Evolutionary conservation across 2,888 invertebrate species (phyloP).

Genomic region (Stenodera caucasica): DNA sequence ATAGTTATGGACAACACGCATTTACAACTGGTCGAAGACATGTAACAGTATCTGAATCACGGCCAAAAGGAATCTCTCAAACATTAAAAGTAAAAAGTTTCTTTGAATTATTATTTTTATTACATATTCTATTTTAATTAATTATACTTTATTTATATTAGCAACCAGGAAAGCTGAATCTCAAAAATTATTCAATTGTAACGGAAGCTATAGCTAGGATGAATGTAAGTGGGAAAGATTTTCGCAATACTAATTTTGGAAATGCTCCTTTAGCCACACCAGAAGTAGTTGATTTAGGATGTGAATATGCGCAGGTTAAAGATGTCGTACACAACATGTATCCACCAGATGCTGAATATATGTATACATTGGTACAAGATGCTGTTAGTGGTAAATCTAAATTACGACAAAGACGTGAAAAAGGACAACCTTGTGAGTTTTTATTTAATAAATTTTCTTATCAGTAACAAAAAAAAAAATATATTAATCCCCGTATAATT

Average conservation of each 20-base stretch:
- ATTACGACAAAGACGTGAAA: constrained; percentile 64
- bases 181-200: constrained; percentile 86
- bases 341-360: constrained; percentile 63
- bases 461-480: not conserved
- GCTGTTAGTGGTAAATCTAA: constrained; percentile 64
- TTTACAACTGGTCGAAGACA: constrained; percentile 72
- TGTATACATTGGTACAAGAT: constrained; percentile 68
- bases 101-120: constrained; percentile 7
- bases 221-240: constrained; percentile 64
- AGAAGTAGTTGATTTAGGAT: constrained; percentile 74
- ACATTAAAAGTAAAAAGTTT: constrained; percentile 61
- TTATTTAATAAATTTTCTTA: not conserved
- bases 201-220: constrained; percentile 79
- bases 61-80: constrained; percentile 70
- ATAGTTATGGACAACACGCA: constrained; percentile 69
- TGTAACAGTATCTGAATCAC: constrained; percentile 62
- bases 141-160: constrained; percentile 42
- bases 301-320: constrained; percentile 73
- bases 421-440: constrained; percentile 65
- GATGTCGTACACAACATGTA: constrained; percentile 63
- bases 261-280: constrained; percentile 76
- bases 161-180: constrained; percentile 88
- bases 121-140: not conserved
- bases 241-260: constrained; percentile 59
- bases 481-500: not conserved